Base-by-base conservation (phyloP, 2,113 vertebrate species). In the Tichodroma muraria region DNA sequence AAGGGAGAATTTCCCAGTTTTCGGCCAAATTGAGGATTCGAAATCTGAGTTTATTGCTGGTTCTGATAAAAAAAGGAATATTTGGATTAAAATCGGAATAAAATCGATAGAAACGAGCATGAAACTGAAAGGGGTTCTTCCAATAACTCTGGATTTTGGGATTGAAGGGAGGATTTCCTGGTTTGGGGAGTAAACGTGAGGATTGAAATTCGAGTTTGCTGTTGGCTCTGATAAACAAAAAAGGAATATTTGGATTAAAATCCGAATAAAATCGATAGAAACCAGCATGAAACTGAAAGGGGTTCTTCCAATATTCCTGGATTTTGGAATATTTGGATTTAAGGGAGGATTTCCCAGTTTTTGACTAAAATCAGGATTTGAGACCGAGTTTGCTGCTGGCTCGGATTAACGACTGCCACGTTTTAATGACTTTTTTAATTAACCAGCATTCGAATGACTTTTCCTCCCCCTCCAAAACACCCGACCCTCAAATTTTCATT, bases 111-210 rank as follows among this genome's bases (percentile, higher is more conserved):
- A 13, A 13, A 40, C 10, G 10, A 40, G 40, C 40, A 40, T n/a
- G n/a, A n/a, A n/a, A n/a, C n/a, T n/a, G n/a, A n/a, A 40, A 25
- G 13, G 13, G 49, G 49, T 50, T 50, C 14, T 27, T 50, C 25
- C 49, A 50, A n/a, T n/a, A n/a, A n/a, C n/a, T n/a, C n/a, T n/a
- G 72, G n/a, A 3, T 54, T 57, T 28, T 40, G 10, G 40, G 42
- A 42, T 42, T 42, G 12, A 37, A 61, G 37, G 28, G 19, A 63
- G 52, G n/a, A 25, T 45, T 33, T 54, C 19, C 38, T 52, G 30
- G 22, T 15, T 59, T 1, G 2, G 1, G 1, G 8, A 7, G 20
- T 11, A 40, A 24, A 25, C n/a, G 14, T 0, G 40, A 25, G 3
- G 9, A 27, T 60, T 44, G 25, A 45, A 84, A 63, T 2, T 24